These are phyloP conservation scores for Pristionchus arcanus DNA, from an alignment of 2,888 invertebrate genomes.

Conservation along the genomic window DNA sequence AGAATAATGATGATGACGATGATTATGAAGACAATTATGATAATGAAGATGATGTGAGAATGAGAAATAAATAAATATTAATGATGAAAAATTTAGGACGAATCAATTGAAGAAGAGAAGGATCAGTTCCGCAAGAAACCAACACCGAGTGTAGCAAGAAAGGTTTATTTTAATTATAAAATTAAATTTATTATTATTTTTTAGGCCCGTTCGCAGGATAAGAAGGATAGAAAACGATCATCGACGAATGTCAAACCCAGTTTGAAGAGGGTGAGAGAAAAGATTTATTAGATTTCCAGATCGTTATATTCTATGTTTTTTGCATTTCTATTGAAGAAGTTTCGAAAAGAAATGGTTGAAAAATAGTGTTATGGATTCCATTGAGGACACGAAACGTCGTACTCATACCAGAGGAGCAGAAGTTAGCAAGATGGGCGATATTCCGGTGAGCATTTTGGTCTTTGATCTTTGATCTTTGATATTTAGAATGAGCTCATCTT, in stretches of 20 bases:
- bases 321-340: background rate
- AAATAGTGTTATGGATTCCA: background rate
- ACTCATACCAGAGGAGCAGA: background rate
- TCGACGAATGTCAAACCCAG: background rate
- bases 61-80: background rate
- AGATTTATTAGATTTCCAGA: no score
- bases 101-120: no score
- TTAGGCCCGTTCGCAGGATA: background rate
- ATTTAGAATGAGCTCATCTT: background rate
- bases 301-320: no score
- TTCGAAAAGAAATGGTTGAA: background rate
- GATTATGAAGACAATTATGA: background rate
- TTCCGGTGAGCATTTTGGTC: background rate
- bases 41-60: background rate
- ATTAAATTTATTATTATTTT: no score
- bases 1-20: background rate
- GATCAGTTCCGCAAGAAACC: no score
- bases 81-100: no score
- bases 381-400: background rate
- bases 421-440: background rate
- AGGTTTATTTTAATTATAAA: no score
- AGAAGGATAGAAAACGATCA: background rate
- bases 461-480: background rate
- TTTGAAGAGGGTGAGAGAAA: background rate
- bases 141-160: no score